A percentile compares a stretch with the other conserved stretches of the same genome.
Evolutionary conservation across 2,113 vertebrate genomes (phyloP).

Genomic region (Grantiella picta): DNA sequence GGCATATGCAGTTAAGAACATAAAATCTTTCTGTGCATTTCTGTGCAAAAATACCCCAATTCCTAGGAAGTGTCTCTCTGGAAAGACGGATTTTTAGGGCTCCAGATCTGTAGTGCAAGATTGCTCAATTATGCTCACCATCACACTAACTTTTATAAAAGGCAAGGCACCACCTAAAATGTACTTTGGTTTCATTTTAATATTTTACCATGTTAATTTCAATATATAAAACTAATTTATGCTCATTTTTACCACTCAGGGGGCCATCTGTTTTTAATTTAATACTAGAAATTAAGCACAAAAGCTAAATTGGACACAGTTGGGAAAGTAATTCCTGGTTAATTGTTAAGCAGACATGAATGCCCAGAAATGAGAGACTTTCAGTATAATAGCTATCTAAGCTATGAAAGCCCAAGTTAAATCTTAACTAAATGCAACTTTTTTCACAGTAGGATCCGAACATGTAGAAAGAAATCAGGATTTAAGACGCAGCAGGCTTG

Average conservation of each 20-base stretch:
- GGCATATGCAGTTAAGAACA: background rate
- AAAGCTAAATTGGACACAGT: conserved; percentile 59
- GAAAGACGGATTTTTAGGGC: background rate
- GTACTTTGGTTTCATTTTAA: background rate
- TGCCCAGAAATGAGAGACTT: background rate
- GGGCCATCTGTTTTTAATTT: conserved; percentile 61
- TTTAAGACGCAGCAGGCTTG: background rate
- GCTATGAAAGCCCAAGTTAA: background rate
- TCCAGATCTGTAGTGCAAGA: background rate
- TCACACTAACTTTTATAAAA: background rate
- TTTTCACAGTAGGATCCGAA: background rate
- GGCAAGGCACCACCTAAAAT: background rate
- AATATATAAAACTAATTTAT: conserved; percentile 41
- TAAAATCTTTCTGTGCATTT: background rate
- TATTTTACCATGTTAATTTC: conserved; percentile 37
- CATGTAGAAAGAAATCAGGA: background rate
- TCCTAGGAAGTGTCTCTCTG: background rate
- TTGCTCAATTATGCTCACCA: background rate
- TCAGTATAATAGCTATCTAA: background rate
- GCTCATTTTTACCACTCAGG: conserved; percentile 21
- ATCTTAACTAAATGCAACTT: background rate
- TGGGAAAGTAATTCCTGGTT: conserved; percentile 54
- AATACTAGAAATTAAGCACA: conserved; percentile 50
- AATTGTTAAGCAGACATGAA: conserved; percentile 24
- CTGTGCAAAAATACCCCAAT: background rate